These are phyloP conservation scores for Nannoperca australis DNA, from an alignment of 2,797 vertebrate genomes.

Conservation along the genomic window DNA sequence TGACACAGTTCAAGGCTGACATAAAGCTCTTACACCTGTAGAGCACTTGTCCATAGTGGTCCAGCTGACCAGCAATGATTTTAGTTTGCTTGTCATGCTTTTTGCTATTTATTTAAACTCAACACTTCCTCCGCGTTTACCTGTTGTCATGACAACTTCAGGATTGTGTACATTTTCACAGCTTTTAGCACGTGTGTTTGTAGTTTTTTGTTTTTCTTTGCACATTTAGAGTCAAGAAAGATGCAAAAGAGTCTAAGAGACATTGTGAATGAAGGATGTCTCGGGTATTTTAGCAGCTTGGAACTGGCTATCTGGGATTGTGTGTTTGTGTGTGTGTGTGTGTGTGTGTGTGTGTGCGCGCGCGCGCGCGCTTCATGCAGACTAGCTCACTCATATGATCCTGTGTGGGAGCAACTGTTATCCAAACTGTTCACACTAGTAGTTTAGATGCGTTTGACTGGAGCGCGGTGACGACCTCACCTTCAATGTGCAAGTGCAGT, in stretches of 20 bases:
- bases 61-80: not conserved
- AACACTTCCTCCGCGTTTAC: not conserved
- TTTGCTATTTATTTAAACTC: not conserved
- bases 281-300: not conserved
- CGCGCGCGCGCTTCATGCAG: not conserved
- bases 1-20: conserved; percentile 48
- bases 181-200: too few relatives aligned
- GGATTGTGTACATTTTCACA: not conserved
- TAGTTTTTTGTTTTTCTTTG: too few relatives aligned
- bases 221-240: not conserved
- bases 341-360: not conserved
- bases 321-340: not conserved
- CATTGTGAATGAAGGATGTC: not conserved
- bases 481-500: not conserved
- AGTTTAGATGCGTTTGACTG: conserved; percentile 26
- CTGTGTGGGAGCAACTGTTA: not conserved
- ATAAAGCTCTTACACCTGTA: conserved; percentile 42
- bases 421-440: conserved; percentile 11
- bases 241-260: not conserved
- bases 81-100: not conserved
- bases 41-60: not conserved
- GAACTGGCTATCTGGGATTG: not conserved
- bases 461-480: conserved; percentile 1
- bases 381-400: not conserved
- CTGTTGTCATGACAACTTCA: not conserved